phyloP scores from a whole-genome alignment of 2,888 invertebrate genomes.

The Ypsolopha scabrella region DNA sequence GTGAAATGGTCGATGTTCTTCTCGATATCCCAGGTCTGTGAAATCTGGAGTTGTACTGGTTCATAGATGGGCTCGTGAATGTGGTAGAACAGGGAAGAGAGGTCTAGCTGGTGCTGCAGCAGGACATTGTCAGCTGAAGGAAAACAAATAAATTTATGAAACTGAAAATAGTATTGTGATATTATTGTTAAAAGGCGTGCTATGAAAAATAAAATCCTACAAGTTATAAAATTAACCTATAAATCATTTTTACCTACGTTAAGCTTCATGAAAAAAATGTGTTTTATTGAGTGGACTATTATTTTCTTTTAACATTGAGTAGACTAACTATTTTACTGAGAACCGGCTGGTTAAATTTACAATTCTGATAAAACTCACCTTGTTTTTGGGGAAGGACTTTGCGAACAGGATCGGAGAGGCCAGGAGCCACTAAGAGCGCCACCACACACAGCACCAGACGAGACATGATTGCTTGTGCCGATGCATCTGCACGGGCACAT shows the following conservation, averaged over 20 bases:
- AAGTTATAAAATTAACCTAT: too few relatives aligned
- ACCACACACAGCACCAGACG: slow-evolving; percentile 41
- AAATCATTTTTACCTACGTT: too few relatives aligned
- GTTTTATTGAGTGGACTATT: too few relatives aligned
- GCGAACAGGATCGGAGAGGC: slow-evolving; percentile 29
- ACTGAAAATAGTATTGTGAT: neutral
- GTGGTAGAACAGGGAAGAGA: slow-evolving; percentile 56
- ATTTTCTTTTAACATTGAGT: too few relatives aligned
- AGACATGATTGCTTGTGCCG: slow-evolving; percentile 40
- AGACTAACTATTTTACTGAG: too few relatives aligned
- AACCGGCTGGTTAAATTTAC: too few relatives aligned
- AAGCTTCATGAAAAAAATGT: too few relatives aligned
- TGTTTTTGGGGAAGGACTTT: slow-evolving; percentile 27
- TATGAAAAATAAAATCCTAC: neutral
- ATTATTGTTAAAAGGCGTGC: neutral
- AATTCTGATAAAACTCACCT: slow-evolving; percentile 49
- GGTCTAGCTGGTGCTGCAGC: slow-evolving; percentile 48
- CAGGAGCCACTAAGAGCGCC: slow-evolving; percentile 41
- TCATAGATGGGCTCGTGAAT: slow-evolving; percentile 71
- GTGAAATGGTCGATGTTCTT: slow-evolving; percentile 59
- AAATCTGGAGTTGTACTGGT: slow-evolving; percentile 57
- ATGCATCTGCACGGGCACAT: slow-evolving; percentile 7
- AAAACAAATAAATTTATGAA: slow-evolving; percentile 4
- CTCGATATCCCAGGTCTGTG: slow-evolving; percentile 59
- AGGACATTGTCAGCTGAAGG: slow-evolving; percentile 62